Percentiles rank a stretch among this genome's conserved stretches.
phyloP scores from a whole-genome alignment of 1,140 invertebrate genomes.

The Zaprionus taronus region DNA sequence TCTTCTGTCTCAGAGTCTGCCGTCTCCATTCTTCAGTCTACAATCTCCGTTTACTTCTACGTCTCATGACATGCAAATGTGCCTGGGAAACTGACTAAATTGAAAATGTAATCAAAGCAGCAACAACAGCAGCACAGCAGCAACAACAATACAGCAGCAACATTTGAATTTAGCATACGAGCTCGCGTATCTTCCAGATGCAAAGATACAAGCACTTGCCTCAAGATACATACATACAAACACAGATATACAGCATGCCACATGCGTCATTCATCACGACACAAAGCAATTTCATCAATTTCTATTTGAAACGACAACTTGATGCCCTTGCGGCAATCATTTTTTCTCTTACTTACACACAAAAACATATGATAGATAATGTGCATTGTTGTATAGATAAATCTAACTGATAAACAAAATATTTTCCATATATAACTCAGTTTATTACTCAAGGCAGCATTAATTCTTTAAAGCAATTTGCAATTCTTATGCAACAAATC shows the following conservation, averaged over 20 bases:
- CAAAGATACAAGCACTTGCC: conserved; percentile 21
- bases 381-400: too few species aligned
- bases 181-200: conserved; percentile 35
- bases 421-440: too few species aligned
- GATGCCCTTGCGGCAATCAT: conserved; percentile 19
- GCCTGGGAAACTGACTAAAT: conserved; percentile 52
- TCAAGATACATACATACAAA: neutral
- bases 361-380: too few species aligned
- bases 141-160: conserved; percentile 31
- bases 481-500: too few species aligned
- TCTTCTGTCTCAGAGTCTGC: neutral
- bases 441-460: too few species aligned
- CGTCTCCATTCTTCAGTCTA: neutral
- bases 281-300: conserved; percentile 17
- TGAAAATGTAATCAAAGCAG: conserved; percentile 48
- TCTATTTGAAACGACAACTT: conserved; percentile 11
- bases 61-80: conserved; percentile 43
- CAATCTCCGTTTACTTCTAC: neutral
- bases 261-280: conserved; percentile 29
- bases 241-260: conserved; percentile 4
- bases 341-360: neutral
- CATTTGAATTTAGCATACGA: conserved; percentile 36
- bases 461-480: too few species aligned
- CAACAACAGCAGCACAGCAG: conserved; percentile 28
- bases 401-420: too few species aligned